phyloP scores from a whole-genome alignment of 1,140 invertebrate species.

The Mya arenaria region DNA sequence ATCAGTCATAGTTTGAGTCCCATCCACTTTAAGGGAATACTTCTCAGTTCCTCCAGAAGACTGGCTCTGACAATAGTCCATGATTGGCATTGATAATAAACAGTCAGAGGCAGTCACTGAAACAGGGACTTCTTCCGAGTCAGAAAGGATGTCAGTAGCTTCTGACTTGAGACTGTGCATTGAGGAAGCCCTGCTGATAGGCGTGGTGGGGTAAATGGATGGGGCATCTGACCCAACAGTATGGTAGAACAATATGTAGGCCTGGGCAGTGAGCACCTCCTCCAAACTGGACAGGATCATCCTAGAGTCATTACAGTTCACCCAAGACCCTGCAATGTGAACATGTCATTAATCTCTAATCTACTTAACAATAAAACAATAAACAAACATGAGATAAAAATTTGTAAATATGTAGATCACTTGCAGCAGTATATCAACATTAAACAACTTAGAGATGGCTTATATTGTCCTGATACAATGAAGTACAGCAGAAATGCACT shows the following conservation, averaged over 20 bases:
- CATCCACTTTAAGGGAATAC: neutral
- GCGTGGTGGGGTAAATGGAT: neutral
- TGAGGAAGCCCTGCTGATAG: too few relatives aligned
- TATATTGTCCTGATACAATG: too few relatives aligned
- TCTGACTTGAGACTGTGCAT: slow-evolving; percentile 23
- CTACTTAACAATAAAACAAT: too few relatives aligned
- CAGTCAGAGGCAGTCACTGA: neutral
- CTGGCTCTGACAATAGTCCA: neutral
- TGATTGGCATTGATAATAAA: neutral
- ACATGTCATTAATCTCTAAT: too few relatives aligned
- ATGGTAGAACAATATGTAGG: slow-evolving; percentile 75
- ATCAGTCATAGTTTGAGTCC: slow-evolving; percentile 13
- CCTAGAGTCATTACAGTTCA: slow-evolving; percentile 74
- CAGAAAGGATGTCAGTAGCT: neutral
- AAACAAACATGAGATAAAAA: neutral
- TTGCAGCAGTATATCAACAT: too few relatives aligned
- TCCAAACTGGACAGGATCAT: slow-evolving; percentile 63
- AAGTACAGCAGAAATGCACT: too few relatives aligned
- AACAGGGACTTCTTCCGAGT: neutral
- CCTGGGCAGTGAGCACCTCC: slow-evolving; percentile 71
- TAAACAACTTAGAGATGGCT: too few relatives aligned
- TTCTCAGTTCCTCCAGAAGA: neutral
- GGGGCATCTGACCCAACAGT: neutral
- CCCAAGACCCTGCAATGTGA: slow-evolving; percentile 75
- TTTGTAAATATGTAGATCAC: too few relatives aligned